Conservation (phyloP, 2,113 vertebrate species). For the Tonatia bakeri region DNA sequence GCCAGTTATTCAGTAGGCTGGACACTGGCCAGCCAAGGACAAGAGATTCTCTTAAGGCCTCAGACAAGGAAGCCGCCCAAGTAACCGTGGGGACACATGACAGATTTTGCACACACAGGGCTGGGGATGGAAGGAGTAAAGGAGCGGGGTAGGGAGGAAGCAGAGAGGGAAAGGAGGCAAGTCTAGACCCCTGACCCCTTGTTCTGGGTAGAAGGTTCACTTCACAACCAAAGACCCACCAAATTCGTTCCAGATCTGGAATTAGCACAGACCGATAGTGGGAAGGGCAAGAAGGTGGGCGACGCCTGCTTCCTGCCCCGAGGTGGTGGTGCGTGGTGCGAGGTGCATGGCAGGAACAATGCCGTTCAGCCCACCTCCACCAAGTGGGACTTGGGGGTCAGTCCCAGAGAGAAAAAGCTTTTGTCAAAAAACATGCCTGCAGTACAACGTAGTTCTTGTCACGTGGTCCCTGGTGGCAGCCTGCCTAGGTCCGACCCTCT, state of each 20-base stretch:
- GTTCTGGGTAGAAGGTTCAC: not conserved
- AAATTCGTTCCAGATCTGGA: not conserved
- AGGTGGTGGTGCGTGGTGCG: rapidly evolving
- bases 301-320: not conserved
- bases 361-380: not conserved
- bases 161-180: not conserved
- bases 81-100: rapidly evolving
- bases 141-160: rapidly evolving
- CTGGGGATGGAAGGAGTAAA: not conserved
- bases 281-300: not conserved
- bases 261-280: not conserved
- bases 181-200: not conserved
- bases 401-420: not conserved
- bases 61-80: not conserved
- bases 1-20: not conserved
- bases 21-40: not conserved
- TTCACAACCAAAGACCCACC: not conserved
- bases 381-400: not conserved
- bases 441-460: rapidly evolving
- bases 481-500: not conserved
- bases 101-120: not conserved
- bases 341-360: too few species aligned
- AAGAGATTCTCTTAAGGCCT: not conserved
- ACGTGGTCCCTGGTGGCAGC: not conserved
- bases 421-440: not conserved